These are phyloP conservation scores for Hyppa rectilinea DNA, from an alignment of 2,888 invertebrate species.

Conservation along the genomic window DNA sequence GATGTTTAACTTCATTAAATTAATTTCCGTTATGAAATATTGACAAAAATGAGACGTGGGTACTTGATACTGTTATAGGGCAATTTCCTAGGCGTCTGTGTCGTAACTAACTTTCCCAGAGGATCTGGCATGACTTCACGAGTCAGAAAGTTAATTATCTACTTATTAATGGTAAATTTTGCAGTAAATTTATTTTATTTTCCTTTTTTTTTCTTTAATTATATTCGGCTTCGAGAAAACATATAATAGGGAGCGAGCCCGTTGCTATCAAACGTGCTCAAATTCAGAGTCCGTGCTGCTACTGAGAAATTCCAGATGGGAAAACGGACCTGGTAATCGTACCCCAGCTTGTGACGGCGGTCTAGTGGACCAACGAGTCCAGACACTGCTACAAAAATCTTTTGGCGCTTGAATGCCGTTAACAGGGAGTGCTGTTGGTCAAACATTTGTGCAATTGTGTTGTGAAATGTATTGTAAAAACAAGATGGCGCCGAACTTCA, in stretches of 20 bases:
- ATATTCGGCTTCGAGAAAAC: no score
- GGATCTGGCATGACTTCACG: neutral
- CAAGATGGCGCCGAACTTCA: no score
- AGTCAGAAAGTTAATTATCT: neutral
- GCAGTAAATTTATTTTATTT: no score
- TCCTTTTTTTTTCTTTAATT: no score
- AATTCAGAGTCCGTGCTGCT: no score
- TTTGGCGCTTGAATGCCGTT: neutral
- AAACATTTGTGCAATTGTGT: neutral
- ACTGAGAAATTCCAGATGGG: no score
- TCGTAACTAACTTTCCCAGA: conserved; percentile 8
- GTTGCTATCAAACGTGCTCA: no score
- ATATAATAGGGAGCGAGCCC: no score
- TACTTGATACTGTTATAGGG: neutral
- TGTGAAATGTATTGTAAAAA: neutral
- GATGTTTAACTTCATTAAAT: conserved; percentile 14
- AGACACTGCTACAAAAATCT: neutral
- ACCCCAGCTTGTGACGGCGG: no score
- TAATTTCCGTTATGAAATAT: conserved; percentile 25
- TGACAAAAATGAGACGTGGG: neutral
- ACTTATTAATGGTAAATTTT: neutral
- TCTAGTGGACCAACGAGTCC: no score
- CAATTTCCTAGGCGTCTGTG: neutral
- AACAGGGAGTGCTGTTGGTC: neutral
- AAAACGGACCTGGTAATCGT: no score